phyloP scores from a whole-genome alignment of 2,113 vertebrate species.

The Leptodactylus fuscus region DNA sequence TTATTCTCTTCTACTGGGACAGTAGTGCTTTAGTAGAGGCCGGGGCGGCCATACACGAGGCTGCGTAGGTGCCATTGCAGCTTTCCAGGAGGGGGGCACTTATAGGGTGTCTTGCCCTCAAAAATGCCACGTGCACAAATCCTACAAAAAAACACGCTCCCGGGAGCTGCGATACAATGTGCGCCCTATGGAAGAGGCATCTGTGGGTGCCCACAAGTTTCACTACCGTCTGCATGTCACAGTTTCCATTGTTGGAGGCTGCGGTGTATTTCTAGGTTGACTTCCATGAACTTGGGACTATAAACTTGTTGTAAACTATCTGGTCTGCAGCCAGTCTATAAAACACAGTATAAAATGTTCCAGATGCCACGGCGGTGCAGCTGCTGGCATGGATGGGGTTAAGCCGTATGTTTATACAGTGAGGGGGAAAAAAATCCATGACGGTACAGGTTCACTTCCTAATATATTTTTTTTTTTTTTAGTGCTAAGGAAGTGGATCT shows the following conservation, averaged over 20 bases:
- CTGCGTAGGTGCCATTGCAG: not conserved
- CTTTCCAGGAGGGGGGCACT: not conserved
- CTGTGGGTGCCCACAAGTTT: not conserved
- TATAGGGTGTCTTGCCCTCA: not conserved
- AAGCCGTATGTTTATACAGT: not conserved
- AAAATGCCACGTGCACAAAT: not conserved
- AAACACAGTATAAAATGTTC: not conserved
- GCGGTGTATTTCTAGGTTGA: not conserved
- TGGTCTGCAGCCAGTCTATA: not conserved
- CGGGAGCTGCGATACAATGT: no score
- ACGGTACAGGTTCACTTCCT: slow-evolving; percentile 30
- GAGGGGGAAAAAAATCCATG: not conserved
- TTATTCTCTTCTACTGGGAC: slow-evolving; percentile 21
- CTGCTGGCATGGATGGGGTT: not conserved
- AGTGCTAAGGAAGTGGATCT: slow-evolving; percentile 8
- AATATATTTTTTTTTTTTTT: slow-evolving; percentile 17
- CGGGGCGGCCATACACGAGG: not conserved
- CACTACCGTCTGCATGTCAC: no score
- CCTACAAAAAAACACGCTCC: no score
- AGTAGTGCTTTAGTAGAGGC: not conserved
- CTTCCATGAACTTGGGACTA: not conserved
- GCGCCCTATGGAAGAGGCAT: not conserved
- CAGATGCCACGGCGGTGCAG: not conserved
- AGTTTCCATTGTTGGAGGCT: not conserved
- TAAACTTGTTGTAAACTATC: slow-evolving; percentile 1